Conservation (phyloP, 2,113 vertebrate species). For the Platycercus adscitus region DNA sequence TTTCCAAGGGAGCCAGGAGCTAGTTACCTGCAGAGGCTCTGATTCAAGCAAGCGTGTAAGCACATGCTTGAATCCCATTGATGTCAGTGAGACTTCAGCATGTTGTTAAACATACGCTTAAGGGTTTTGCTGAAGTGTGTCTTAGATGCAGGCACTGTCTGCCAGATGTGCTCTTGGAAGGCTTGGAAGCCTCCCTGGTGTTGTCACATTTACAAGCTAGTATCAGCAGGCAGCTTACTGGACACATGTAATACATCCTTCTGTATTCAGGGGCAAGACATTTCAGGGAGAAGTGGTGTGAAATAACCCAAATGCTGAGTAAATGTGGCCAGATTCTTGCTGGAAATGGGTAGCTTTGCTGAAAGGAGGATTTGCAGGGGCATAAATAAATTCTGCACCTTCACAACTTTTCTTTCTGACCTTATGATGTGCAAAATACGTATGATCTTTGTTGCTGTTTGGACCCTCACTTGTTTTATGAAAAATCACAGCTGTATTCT, state of each 20-base stretch:
- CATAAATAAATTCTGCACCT: background rate
- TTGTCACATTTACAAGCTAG: slow-evolving; percentile 30
- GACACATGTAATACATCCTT: background rate
- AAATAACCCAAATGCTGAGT: background rate
- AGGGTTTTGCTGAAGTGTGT: slow-evolving; percentile 5
- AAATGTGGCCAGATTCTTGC: background rate
- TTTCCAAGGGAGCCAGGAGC: background rate
- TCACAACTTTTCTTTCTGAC: background rate
- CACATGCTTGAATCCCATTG: background rate
- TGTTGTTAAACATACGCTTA: background rate
- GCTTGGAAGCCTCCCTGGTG: background rate
- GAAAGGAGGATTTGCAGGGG: background rate
- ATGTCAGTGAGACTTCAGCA: background rate
- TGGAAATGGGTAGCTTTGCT: background rate
- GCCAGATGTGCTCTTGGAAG: background rate
- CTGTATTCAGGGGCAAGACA: background rate
- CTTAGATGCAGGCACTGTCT: background rate
- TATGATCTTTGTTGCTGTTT: background rate
- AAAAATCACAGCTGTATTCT: background rate
- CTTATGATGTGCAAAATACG: background rate
- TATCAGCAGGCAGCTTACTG: background rate
- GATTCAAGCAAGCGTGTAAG: background rate
- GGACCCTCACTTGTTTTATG: background rate
- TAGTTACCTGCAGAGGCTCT: background rate
- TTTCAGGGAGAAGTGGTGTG: background rate